Conservation (phyloP, 2,888 invertebrate genomes). For the Apodemia zela region DNA sequence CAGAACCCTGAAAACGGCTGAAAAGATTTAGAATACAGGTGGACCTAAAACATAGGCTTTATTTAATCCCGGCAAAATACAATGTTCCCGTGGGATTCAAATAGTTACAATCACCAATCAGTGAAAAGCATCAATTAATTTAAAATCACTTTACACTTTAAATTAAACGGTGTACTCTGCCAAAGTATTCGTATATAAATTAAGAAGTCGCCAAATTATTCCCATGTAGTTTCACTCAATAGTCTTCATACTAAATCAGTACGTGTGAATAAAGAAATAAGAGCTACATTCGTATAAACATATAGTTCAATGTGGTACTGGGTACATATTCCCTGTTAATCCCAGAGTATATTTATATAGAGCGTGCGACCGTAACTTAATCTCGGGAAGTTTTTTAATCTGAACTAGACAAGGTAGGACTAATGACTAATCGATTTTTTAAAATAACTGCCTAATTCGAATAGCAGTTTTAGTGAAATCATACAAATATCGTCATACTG, state of each 20-base stretch:
- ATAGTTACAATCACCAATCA: not conserved
- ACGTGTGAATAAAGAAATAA: not conserved
- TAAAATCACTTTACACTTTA: slow-evolving; percentile 2
- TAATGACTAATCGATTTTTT: no score
- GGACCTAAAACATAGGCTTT: no score
- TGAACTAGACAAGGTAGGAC: no score
- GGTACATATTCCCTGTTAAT: not conserved
- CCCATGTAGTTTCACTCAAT: not conserved
- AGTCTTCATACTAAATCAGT: not conserved
- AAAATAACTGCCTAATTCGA: no score
- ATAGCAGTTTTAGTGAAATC: no score
- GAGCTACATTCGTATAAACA: not conserved
- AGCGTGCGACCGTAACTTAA: not conserved
- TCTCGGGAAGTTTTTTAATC: no score
- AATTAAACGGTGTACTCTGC: not conserved
- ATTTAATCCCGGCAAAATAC: no score
- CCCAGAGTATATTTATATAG: not conserved
- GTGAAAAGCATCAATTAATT: not conserved
- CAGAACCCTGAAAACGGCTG: no score
- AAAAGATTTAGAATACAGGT: no score
- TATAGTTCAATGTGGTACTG: not conserved
- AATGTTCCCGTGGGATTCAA: not conserved
- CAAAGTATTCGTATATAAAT: slow-evolving; percentile 5
- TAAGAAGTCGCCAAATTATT: not conserved
- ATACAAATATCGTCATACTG: no score